Conservation (phyloP, 2,797 vertebrate species). For the Menidia menidia region DNA sequence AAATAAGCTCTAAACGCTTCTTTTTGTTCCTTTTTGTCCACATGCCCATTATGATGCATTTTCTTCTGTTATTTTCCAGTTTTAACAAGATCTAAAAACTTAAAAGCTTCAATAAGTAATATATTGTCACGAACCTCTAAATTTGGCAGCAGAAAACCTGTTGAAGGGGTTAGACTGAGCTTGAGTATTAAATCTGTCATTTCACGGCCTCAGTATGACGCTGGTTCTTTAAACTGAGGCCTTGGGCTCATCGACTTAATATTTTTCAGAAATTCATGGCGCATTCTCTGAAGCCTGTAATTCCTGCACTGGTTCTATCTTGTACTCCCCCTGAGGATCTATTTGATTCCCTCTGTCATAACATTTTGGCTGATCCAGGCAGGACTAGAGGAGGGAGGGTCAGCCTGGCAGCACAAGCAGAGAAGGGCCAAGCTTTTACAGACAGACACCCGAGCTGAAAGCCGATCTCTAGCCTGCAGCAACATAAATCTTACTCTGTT, state of each 20-base stretch:
- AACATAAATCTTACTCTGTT: conserved; percentile 3
- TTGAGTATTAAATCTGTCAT: neutral
- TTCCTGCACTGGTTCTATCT: conserved; percentile 33
- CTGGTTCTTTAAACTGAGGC: neutral
- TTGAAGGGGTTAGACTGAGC: neutral
- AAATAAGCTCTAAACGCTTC: too few relatives aligned
- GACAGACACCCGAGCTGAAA: too few relatives aligned
- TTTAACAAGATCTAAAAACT: neutral
- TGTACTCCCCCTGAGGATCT: conserved; percentile 39
- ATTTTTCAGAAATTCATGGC: conserved; percentile 8
- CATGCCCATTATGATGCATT: too few relatives aligned
- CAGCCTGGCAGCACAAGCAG: too few relatives aligned
- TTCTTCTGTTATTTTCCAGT: too few relatives aligned
- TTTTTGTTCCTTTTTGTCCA: too few relatives aligned
- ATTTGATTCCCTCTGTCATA: conserved; percentile 46
- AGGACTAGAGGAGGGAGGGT: neutral
- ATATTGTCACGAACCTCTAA: too few relatives aligned
- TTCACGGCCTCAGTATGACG: too few relatives aligned
- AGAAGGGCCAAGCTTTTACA: neutral
- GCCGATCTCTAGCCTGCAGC: conserved; percentile 3
- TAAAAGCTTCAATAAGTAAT: neutral
- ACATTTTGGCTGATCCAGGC: neutral
- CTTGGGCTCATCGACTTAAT: neutral
- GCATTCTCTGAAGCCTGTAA: conserved; percentile 29
- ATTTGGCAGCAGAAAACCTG: too few relatives aligned